A percentile compares a stretch with the other conserved stretches of the same genome.
phyloP scores from a whole-genome alignment of 2,888 invertebrate species.

The Melanophora roralis region DNA sequence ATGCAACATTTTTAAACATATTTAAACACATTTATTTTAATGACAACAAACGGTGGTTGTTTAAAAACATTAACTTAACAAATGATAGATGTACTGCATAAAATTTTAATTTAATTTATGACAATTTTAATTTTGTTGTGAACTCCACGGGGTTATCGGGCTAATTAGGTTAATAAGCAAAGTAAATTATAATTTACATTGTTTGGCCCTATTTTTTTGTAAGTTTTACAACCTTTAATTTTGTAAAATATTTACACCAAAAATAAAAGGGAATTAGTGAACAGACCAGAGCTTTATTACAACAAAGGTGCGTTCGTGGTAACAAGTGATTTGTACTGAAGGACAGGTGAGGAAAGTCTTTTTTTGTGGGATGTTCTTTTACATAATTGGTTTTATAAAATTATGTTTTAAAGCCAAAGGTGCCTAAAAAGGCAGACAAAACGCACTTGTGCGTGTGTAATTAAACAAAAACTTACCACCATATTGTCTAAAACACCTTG shows the following conservation, averaged over 20 bases:
- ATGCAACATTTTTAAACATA: background rate
- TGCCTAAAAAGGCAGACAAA: too few relatives aligned
- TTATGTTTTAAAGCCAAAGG: too few relatives aligned
- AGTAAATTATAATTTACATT: slow-evolving; percentile 37
- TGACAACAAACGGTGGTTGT: slow-evolving; percentile 4
- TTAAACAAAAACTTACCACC: background rate
- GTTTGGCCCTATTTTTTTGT: slow-evolving; percentile 51
- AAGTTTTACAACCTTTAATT: slow-evolving; percentile 55
- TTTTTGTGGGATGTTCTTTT: slow-evolving; percentile 1
- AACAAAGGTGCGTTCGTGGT: slow-evolving; percentile 2
- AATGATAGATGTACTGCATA: slow-evolving; percentile 44
- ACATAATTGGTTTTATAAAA: too few relatives aligned
- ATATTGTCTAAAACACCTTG: too few relatives aligned
- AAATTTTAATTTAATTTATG: slow-evolving; percentile 25
- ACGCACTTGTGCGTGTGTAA: too few relatives aligned
- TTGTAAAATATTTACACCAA: slow-evolving; percentile 31
- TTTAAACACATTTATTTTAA: background rate
- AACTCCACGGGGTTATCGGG: slow-evolving; percentile 3
- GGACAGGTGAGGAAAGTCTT: slow-evolving; percentile 23
- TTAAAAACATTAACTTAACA: slow-evolving; percentile 27
- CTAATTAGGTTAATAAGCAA: slow-evolving; percentile 56
- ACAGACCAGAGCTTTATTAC: background rate
- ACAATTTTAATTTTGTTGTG: background rate
- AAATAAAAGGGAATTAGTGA: background rate
- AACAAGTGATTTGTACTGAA: slow-evolving; percentile 25